Evolutionary conservation across 2,797 vertebrate genomes (phyloP).

Genomic region (Bradypodion ventrale): DNA sequence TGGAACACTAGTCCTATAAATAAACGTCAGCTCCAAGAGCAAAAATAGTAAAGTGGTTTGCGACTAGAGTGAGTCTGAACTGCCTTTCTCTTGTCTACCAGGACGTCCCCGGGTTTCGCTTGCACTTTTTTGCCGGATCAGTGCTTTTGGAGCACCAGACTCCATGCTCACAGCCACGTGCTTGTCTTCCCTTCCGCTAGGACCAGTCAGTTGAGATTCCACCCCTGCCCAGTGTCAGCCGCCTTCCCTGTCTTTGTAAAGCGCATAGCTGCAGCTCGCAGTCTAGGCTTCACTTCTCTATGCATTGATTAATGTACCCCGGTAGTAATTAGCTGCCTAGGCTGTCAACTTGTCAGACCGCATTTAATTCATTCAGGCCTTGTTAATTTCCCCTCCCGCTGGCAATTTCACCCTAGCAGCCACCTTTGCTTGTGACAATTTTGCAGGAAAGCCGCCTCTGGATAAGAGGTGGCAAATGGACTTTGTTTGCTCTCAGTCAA

Average conservation of each 20-base stretch:
- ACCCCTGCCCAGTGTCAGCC: background rate
- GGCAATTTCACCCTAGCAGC: slow-evolving; percentile 14
- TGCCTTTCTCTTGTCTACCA: background rate
- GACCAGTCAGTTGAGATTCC: background rate
- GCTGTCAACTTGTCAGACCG: slow-evolving; percentile 29
- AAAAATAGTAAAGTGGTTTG: background rate
- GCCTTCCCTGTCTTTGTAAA: background rate
- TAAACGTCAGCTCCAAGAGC: background rate
- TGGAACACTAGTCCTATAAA: too few species aligned
- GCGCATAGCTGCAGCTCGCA: background rate
- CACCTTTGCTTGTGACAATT: slow-evolving; percentile 15
- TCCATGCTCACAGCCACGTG: background rate
- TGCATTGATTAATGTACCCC: slow-evolving; percentile 29
- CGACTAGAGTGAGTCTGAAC: too few species aligned
- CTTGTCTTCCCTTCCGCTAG: too few species aligned
- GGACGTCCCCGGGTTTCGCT: background rate
- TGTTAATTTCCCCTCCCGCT: slow-evolving; percentile 18
- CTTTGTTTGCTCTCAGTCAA: too few species aligned
- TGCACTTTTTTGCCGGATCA: too few species aligned
- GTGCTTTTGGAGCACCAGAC: background rate
- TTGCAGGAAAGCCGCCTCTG: background rate
- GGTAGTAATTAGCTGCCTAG: slow-evolving; percentile 14
- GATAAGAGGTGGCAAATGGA: background rate
- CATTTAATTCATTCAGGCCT: slow-evolving; percentile 35
- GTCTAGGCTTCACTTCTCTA: background rate